Percentiles rank a stretch among this genome's conserved stretches.
These are phyloP conservation scores for Palaemon carinicauda DNA, from an alignment of 1,140 invertebrate genomes.

Conservation along the genomic window DNA sequence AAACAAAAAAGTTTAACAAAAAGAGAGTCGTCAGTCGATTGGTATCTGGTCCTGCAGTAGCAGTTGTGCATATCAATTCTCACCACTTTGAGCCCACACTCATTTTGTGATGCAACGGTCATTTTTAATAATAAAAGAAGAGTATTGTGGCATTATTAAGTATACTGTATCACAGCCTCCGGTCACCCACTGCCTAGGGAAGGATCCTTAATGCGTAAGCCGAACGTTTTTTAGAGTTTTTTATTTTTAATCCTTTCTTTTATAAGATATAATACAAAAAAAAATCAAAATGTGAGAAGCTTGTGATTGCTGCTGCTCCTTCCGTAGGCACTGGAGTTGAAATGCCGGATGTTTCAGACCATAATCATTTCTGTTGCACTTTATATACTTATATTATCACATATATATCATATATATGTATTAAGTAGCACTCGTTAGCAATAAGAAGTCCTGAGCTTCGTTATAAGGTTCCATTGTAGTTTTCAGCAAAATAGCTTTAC, in stretches of 20 bases:
- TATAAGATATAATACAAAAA: background rate
- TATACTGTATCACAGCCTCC: slow-evolving; percentile 10
- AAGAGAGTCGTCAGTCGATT: too few relatives aligned
- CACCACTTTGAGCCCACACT: background rate
- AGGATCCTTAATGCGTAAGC: background rate
- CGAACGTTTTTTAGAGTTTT: background rate
- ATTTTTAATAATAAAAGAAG: background rate
- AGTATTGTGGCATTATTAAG: slow-evolving; percentile 10
- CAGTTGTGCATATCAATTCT: slow-evolving; percentile 46
- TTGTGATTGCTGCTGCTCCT: background rate
- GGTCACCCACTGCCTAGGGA: background rate
- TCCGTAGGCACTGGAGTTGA: background rate
- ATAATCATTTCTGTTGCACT: slow-evolving; percentile 45
- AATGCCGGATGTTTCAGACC: background rate
- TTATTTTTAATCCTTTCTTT: background rate
- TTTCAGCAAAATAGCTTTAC: background rate
- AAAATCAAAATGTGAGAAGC: background rate
- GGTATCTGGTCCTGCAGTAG: background rate
- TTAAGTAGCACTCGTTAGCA: slow-evolving; percentile 54
- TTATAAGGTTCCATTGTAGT: slow-evolving; percentile 21
- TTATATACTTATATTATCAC: slow-evolving; percentile 39
- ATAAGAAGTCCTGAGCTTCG: slow-evolving; percentile 47
- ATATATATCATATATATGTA: slow-evolving; percentile 39
- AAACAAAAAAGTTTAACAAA: too few relatives aligned
- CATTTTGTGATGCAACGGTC: background rate